Base-by-base conservation (phyloP, 1,140 invertebrate genomes). In the Drosophila mayri region DNA sequence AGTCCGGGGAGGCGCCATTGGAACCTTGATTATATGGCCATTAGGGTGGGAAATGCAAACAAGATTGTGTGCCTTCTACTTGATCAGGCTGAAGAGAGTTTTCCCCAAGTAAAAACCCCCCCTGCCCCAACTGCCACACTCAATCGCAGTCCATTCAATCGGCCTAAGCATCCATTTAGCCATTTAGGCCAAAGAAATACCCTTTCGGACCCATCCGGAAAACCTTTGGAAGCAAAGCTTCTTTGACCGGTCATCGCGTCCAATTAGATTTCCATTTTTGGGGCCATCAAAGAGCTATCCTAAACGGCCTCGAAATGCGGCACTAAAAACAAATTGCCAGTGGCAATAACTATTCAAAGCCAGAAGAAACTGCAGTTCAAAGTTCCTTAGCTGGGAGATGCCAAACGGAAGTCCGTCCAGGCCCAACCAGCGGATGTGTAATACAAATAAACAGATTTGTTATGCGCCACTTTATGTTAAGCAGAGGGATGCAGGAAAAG, bases 361-460 rank as follows among this genome's bases (percentile, higher is more conserved):
- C 35, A 66, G 44, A 38, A 46, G 47, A 79, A 81, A 85, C 64
- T 65, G 61, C 70, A 68, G 76, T 79, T 84, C 59, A 74, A 73
- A 81, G 55, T 82, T 74, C 66, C 76, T 58, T 65, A 4, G 35
- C 37, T 35, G 22, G 49, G 37, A 37, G 54, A 63, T 65, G 72
- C 62, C 76, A 60, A 62, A 76, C 71, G 81, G 80, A 83, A 85
- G 78, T 25, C 25, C 4, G 25, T 80, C 65, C 62, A 60, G 63
- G 57, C 47, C 46, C 72, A 81, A 41, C 41, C 52, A 37, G 18
- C 84, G 84, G 85, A 87, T 83, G 79, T 88, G 47, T 46, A 79
- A 79, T 82, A 88, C 84, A 88, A 87, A 87, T 91, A 91, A 91
- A 91, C 88, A 91, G 76, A 91, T 91, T 91, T 91, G 88, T 91